A percentile compares a stretch with the other conserved stretches of the same genome.
These are phyloP conservation scores for Oscheius sp. DNA, from an alignment of 2,888 invertebrate species.

Conservation along the genomic window DNA sequence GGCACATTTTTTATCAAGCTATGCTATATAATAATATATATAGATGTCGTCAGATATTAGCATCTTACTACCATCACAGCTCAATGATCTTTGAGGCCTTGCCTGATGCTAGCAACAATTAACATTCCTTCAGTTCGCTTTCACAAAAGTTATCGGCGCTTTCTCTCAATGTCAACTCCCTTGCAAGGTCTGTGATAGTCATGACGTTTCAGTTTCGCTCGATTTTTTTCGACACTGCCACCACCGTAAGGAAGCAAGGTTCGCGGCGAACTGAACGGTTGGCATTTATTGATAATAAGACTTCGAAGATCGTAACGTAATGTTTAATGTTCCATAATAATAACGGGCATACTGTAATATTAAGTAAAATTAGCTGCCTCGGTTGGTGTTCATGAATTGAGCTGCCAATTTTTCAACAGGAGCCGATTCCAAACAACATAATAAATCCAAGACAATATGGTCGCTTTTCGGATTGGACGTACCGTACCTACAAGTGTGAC, in stretches of 20 bases:
- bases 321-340: not conserved
- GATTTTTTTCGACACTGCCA: slow-evolving; percentile 9
- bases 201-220: not conserved
- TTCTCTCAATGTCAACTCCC: too few species aligned
- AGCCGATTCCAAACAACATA: slow-evolving; percentile 32
- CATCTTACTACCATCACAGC: too few species aligned
- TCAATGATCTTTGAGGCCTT: too few species aligned
- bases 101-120: too few species aligned
- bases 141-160: too few species aligned
- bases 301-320: slow-evolving; percentile 4
- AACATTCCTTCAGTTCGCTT: too few species aligned
- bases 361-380: not conserved
- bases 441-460: slow-evolving; percentile 45
- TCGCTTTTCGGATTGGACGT: slow-evolving; percentile 29
- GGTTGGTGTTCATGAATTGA: slow-evolving; percentile 30
- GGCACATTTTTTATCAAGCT: too few species aligned
- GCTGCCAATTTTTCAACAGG: slow-evolving; percentile 24
- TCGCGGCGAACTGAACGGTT: not conserved
- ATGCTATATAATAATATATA: too few species aligned
- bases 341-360: not conserved
- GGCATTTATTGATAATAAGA: not conserved
- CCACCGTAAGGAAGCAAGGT: too few species aligned
- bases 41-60: too few species aligned
- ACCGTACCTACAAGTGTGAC: slow-evolving; percentile 2
- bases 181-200: not conserved